Evolutionary conservation across 2,888 invertebrate species (phyloP), one percentile per base, ranked within the genome.

Genomic region (Himalopsyche anomala): DNA sequence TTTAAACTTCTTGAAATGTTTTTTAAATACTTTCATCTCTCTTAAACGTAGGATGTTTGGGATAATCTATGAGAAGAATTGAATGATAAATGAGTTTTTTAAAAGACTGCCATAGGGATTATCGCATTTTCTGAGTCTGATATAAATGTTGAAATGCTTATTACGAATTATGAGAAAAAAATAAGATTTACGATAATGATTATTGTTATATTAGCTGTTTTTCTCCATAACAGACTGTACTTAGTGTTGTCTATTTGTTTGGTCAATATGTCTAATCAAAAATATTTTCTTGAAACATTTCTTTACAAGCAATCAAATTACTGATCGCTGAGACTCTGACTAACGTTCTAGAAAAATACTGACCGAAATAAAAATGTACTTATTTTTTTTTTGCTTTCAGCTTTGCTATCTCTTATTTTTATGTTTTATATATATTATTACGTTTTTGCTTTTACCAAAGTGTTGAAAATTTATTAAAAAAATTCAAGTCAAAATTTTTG

Each of bases 371-470:
- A 15, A 51, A 15, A 51, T 51, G 51, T 51, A 15, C 15, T 4
- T 51, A 51, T 51, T 12, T 8, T 56, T 17, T 19, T 62, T 62
- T 62, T 62, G 28, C 62, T 62, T n/a, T 62, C 8, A 4, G 62
- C 19, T 19, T 56, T 9, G 5, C n/a, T 19, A 17, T 56, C n/a
- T 56, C 17, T 56, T 56, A 56, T 28, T 4, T 62, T 62, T 62
- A 56, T 56, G 17, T 62, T 36, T 36, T 74, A 15, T 74, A 74
- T 19, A 36, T 62, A 62, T 62, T 62, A 19, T 62, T 19, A 62
- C 11, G 62, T 62, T 36, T 36, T 74, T 36, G 74, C 74, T 74
- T 74, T 74, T 74, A 74, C 74, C 74, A 74, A 74, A 74, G 74
- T 74, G 15, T 74, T 15, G 36, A 36, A 36, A 74, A 74, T 74